Conservation (phyloP, 2,888 invertebrate genomes). For the Aricia artaxerxes region DNA sequence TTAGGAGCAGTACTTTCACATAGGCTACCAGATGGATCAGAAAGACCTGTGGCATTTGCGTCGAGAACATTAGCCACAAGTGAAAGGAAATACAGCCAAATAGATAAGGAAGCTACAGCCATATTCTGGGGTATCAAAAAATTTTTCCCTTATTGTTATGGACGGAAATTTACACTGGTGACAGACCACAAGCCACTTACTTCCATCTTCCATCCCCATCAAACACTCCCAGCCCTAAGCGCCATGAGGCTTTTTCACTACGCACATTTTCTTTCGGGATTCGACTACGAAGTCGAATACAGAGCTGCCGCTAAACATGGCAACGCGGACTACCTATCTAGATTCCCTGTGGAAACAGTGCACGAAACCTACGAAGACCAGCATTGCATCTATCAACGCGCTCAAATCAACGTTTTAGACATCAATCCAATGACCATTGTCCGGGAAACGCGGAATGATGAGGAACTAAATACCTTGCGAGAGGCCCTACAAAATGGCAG, state of each 20-base stretch:
- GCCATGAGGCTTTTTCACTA: not conserved
- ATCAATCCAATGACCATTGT: too few species aligned
- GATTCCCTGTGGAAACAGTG: not conserved
- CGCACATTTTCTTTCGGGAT: not conserved
- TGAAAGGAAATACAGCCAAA: not conserved
- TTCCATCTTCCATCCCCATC: not conserved
- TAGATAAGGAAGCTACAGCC: not conserved
- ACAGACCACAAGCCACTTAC: not conserved
- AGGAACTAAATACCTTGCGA: too few species aligned
- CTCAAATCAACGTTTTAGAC: too few species aligned
- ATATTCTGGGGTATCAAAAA: not conserved
- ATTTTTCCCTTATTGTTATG: not conserved
- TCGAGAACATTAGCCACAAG: not conserved
- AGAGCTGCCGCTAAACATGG: not conserved
- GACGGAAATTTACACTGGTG: not conserved
- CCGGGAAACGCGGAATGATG: too few species aligned
- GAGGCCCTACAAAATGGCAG: not conserved
- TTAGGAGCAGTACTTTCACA: too few species aligned
- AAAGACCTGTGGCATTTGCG: too few species aligned
- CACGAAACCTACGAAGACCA: not conserved
- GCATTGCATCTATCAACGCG: too few species aligned
- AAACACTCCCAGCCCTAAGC: not conserved
- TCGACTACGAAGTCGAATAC: not conserved
- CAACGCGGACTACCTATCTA: not conserved
- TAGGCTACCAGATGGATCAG: too few species aligned